These are phyloP conservation scores for Rachycentron canadum DNA, from an alignment of 2,797 vertebrate species.

Conservation along the genomic window DNA sequence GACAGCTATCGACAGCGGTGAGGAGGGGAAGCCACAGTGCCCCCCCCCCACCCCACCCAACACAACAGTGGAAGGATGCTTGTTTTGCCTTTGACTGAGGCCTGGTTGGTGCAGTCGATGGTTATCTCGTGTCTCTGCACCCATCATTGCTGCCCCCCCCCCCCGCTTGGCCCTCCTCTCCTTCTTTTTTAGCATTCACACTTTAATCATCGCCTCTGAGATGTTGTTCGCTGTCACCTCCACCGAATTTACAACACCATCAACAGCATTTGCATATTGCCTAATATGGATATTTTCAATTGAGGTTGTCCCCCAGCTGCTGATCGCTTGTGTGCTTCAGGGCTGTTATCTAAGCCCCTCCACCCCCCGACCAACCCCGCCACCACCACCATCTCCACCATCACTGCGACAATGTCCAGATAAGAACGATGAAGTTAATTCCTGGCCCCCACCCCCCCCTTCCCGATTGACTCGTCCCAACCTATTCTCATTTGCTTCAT, in stretches of 20 bases:
- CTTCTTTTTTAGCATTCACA: slow-evolving; percentile 62
- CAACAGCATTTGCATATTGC: slow-evolving; percentile 87
- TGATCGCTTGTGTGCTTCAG: slow-evolving; percentile 82
- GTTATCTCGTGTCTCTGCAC: slow-evolving; percentile 78
- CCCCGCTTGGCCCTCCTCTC: slow-evolving; percentile 26
- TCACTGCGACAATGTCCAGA: slow-evolving; percentile 79
- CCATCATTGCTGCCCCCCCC: slow-evolving; percentile 69
- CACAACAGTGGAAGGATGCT: slow-evolving; percentile 66
- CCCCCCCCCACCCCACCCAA: slow-evolving; percentile 28
- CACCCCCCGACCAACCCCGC: slow-evolving; percentile 9
- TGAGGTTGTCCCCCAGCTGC: slow-evolving; percentile 78
- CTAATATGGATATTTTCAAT: slow-evolving; percentile 89
- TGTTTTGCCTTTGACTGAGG: slow-evolving; percentile 74
- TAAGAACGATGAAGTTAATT: slow-evolving; percentile 86
- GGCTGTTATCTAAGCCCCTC: slow-evolving; percentile 75
- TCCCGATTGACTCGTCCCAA: slow-evolving; percentile 75
- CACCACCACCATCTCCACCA: slow-evolving; percentile 34
- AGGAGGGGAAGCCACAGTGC: slow-evolving; percentile 48
- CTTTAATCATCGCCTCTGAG: slow-evolving; percentile 85
- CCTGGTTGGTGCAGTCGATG: slow-evolving; percentile 76
- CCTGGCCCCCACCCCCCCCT: slow-evolving; percentile 60
- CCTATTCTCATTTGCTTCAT: slow-evolving; percentile 67
- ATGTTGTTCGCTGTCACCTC: slow-evolving; percentile 84
- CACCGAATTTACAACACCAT: slow-evolving; percentile 85
- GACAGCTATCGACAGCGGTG: slow-evolving; percentile 79